These are phyloP conservation scores for Euleptes europaea DNA, from an alignment of 2,113 vertebrate genomes.

Conservation along the genomic window DNA sequence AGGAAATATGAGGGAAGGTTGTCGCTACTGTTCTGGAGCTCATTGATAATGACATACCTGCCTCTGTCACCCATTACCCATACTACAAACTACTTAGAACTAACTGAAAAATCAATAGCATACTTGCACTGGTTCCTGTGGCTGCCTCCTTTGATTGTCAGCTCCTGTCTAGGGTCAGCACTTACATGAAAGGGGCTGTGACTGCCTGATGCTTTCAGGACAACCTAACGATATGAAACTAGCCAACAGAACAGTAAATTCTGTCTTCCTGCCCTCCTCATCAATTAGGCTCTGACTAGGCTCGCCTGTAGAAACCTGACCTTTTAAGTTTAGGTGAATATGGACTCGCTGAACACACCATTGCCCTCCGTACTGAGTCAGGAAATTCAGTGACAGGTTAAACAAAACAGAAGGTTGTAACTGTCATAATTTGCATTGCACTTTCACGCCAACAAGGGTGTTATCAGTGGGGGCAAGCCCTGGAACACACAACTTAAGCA, in stretches of 20 bases:
- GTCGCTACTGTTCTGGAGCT: constrained; percentile 86
- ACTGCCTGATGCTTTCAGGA: constrained; percentile 83
- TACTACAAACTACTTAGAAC: constrained; percentile 97
- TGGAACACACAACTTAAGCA: constrained; percentile 83
- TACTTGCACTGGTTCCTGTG: constrained; percentile 89
- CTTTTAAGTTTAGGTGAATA: constrained; percentile 86
- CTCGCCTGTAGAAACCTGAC: constrained; percentile 85
- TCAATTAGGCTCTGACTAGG: constrained; percentile 86
- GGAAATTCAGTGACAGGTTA: constrained; percentile 89
- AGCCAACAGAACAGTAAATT: constrained; percentile 88
- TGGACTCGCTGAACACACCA: constrained; percentile 83
- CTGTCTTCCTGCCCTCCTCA: constrained; percentile 87
- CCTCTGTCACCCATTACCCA: constrained; percentile 93
- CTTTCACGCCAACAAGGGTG: constrained; percentile 89
- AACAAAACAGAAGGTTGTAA: constrained; percentile 91
- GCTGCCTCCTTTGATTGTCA: constrained; percentile 95
- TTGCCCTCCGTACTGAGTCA: constrained; percentile 82
- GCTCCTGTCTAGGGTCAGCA: constrained; percentile 94
- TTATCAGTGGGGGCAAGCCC: constrained; percentile 90
- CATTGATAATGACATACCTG: constrained; percentile 99
- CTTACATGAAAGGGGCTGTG: constrained; percentile 90
- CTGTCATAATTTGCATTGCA: constrained; percentile 90
- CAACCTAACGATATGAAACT: constrained; percentile 88
- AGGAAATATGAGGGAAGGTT: constrained; percentile 88
- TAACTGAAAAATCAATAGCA: constrained; percentile 99